Conservation (phyloP, 2,888 invertebrate genomes). For the Argynnis bischoffii region DNA sequence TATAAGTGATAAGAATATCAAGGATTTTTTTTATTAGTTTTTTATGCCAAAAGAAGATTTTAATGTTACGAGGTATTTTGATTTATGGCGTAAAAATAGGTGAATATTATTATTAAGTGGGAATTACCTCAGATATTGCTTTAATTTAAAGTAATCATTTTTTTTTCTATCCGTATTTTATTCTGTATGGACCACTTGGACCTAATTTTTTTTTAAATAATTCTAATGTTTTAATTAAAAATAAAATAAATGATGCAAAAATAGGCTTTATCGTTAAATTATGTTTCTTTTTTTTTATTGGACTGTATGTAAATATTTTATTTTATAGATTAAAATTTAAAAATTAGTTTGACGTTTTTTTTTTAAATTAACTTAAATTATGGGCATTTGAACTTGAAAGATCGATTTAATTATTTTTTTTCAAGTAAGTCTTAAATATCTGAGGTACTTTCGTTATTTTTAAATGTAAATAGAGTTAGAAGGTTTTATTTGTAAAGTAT, state of each 20-base stretch:
- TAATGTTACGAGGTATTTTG: constrained; percentile 21
- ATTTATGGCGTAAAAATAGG: constrained; percentile 19
- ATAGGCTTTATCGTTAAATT: too few species aligned
- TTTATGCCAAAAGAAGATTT: constrained; percentile 21
- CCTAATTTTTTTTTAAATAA: too few species aligned
- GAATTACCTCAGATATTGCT: constrained; percentile 19
- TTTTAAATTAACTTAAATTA: too few species aligned
- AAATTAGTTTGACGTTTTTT: too few species aligned
- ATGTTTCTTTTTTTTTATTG: too few species aligned
- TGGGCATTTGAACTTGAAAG: too few species aligned
- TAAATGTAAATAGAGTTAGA: constrained; percentile 24
- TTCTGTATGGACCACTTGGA: too few species aligned
- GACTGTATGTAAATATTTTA: too few species aligned
- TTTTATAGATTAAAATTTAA: too few species aligned
- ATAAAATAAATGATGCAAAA: too few species aligned
- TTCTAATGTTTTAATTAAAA: too few species aligned
- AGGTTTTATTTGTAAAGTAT: constrained; percentile 23
- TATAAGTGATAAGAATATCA: too few species aligned
- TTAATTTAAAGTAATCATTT: background rate
- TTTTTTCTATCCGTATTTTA: background rate
- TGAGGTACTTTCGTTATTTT: constrained; percentile 18
- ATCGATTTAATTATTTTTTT: background rate
- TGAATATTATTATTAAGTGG: constrained; percentile 15
- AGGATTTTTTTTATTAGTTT: background rate
- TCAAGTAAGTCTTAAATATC: background rate